Percentiles rank a stretch among this genome's conserved stretches.
Evolutionary conservation across 2,888 invertebrate species (phyloP).

Genomic region (Caradrina clavipalpis): DNA sequence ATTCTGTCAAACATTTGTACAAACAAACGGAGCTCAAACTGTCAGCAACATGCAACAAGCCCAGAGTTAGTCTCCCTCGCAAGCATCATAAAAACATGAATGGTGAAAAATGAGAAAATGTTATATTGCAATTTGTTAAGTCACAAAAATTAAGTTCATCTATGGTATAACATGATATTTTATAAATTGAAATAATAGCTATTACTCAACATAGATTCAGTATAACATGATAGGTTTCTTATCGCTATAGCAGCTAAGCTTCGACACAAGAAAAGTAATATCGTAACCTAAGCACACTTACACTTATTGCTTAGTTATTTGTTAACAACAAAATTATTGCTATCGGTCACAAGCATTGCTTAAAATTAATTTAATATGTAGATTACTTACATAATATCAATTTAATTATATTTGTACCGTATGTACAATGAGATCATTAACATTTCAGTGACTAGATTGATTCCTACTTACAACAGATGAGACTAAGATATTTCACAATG

Average conservation of each 20-base stretch:
- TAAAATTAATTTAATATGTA: constrained; percentile 15
- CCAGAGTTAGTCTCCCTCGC: constrained; percentile 37
- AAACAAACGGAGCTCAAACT: background rate
- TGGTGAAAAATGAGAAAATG: constrained; percentile 46
- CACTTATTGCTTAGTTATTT: constrained; percentile 32
- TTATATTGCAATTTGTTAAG: constrained; percentile 46
- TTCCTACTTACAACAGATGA: constrained; percentile 48
- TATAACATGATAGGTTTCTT: constrained; percentile 4
- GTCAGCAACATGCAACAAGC: constrained; percentile 60
- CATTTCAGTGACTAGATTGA: constrained; percentile 65
- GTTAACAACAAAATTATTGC: constrained; percentile 54
- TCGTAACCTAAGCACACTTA: constrained; percentile 20
- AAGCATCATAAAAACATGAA: constrained; percentile 50
- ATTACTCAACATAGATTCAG: constrained; percentile 15
- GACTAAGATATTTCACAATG: constrained; percentile 32
- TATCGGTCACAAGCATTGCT: constrained; percentile 35
- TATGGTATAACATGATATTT: constrained; percentile 25
- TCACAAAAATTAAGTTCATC: constrained; percentile 38
- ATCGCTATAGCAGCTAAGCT: constrained; percentile 27
- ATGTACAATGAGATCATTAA: constrained; percentile 58
- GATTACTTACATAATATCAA: constrained; percentile 19
- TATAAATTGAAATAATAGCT: constrained; percentile 20
- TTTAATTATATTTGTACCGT: constrained; percentile 33
- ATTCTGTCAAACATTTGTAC: constrained; percentile 45
- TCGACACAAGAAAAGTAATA: constrained; percentile 12